Conservation (phyloP, 2,888 invertebrate genomes). For the Macropis europaea region DNA sequence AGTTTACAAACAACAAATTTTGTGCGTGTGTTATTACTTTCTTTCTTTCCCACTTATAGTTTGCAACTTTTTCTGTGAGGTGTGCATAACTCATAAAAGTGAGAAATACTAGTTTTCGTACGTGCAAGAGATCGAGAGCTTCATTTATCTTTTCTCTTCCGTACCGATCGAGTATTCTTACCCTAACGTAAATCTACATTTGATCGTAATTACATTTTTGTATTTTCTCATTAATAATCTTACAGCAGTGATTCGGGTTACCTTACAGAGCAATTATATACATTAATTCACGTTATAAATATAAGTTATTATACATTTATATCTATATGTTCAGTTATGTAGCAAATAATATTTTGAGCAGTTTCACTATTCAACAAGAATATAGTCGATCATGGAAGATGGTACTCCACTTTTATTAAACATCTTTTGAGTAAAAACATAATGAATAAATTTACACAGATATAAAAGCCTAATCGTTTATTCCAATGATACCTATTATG, state of each 20-base stretch:
- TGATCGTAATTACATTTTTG: constrained; percentile 65
- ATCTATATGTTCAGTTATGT: constrained; percentile 55
- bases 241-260: constrained; percentile 51
- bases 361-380: constrained; percentile 56
- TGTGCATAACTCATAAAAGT: neutral
- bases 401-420: constrained; percentile 23
- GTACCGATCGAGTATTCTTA: constrained; percentile 27
- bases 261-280: constrained; percentile 65
- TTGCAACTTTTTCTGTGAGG: neutral
- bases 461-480: neutral
- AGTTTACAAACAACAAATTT: neutral
- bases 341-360: constrained; percentile 70
- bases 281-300: constrained; percentile 71
- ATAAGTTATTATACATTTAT: constrained; percentile 71
- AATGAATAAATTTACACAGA: constrained; percentile 14
- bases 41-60: neutral
- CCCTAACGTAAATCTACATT: constrained; percentile 53
- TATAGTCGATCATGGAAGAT: constrained; percentile 21
- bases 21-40: neutral
- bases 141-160: constrained; percentile 20
- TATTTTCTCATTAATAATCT: constrained; percentile 51
- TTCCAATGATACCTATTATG: constrained; percentile 12
- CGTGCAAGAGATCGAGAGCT: constrained; percentile 30
- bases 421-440: constrained; percentile 14
- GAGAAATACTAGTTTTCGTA: constrained; percentile 5